A percentile compares a stretch with the other conserved stretches of the same genome.
Evolutionary conservation across 2,113 vertebrate species (phyloP).

Genomic region (Seriola aureovittata): DNA sequence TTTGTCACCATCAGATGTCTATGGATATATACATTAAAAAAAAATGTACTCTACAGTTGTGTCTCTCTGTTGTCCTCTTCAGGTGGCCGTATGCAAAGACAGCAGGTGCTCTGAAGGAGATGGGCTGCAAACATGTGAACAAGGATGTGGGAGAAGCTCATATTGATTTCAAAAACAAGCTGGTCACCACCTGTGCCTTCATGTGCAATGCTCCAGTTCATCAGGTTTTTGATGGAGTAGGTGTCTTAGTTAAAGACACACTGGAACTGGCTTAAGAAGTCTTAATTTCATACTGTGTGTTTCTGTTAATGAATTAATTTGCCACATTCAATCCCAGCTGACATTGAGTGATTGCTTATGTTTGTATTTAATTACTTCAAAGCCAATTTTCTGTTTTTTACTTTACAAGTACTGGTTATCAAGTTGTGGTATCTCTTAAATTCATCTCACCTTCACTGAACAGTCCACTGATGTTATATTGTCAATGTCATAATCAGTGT

Average conservation of each 20-base stretch:
- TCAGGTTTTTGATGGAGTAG: conserved; percentile 87
- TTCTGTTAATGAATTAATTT: background rate
- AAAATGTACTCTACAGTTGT: background rate
- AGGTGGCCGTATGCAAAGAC: conserved; percentile 89
- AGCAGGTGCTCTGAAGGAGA: conserved; percentile 80
- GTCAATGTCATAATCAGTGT: too few species aligned
- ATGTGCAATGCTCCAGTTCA: conserved; percentile 90
- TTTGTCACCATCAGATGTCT: background rate
- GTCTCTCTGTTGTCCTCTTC: background rate
- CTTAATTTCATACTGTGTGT: background rate
- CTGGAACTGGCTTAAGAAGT: conserved; percentile 83
- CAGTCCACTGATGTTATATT: too few species aligned
- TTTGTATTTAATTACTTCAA: too few species aligned
- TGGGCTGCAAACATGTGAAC: conserved; percentile 89
- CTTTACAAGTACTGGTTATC: too few species aligned
- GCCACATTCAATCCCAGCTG: too few species aligned
- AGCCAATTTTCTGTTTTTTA: too few species aligned
- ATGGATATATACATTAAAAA: too few species aligned
- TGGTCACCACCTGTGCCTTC: conserved; percentile 89
- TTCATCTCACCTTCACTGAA: too few species aligned
- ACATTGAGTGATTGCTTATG: too few species aligned
- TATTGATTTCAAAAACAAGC: conserved; percentile 86
- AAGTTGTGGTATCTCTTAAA: too few species aligned
- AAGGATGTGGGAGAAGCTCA: conserved; percentile 86
- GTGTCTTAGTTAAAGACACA: conserved; percentile 86